Percentiles rank a stretch among this genome's conserved stretches.
These are phyloP conservation scores for Pao palembangensis DNA, from an alignment of 2,113 vertebrate species.

Conservation along the genomic window DNA sequence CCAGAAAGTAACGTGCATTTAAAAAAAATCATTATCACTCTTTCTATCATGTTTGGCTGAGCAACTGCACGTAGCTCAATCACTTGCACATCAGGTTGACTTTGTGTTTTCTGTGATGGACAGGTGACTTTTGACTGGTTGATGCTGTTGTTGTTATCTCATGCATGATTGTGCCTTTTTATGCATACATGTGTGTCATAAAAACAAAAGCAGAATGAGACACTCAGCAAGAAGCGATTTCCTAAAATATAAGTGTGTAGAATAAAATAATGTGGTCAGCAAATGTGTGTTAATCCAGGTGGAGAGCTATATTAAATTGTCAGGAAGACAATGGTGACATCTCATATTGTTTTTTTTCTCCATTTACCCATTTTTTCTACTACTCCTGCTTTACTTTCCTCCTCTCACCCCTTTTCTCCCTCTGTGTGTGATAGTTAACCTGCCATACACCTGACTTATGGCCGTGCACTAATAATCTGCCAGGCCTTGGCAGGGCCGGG, in stretches of 20 bases:
- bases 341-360: constrained; percentile 30
- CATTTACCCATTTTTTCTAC: background rate
- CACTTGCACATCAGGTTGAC: no score
- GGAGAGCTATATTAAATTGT: constrained; percentile 60
- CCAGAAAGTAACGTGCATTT: no score
- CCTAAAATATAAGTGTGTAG: constrained; percentile 20
- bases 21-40: no score
- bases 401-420: constrained; percentile 7
- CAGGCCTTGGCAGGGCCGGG: constrained; percentile 86
- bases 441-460: constrained; percentile 90
- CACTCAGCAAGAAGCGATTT: constrained; percentile 5
- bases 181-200: no score
- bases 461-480: constrained; percentile 95
- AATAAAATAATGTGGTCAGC: constrained; percentile 32
- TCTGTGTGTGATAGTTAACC: constrained; percentile 65
- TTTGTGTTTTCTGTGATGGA: no score
- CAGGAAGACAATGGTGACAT: constrained; percentile 52
- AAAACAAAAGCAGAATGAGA: background rate
- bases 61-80: no score
- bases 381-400: constrained; percentile 6
- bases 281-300: constrained; percentile 25
- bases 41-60: no score
- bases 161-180: no score
- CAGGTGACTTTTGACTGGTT: no score
- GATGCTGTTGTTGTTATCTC: no score